Base-by-base conservation (phyloP, 2,797 vertebrate genomes). In the Cyprinella venusta region DNA sequence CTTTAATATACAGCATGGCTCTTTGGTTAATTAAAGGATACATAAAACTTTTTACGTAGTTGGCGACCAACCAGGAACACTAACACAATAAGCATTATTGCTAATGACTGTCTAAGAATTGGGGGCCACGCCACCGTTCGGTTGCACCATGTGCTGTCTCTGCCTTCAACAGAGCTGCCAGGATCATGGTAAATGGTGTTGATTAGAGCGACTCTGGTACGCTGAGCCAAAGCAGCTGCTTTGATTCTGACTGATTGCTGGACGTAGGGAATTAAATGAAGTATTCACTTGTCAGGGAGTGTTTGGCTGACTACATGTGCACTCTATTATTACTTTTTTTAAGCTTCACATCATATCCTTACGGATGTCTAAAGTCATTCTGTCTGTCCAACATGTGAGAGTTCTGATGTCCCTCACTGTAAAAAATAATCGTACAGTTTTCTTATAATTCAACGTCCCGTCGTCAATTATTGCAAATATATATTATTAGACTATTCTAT, bases 241-340 rank as follows among this genome's bases (percentile, higher is more conserved):
- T 94, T 93, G 92, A 94, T 94, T 94, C 85, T 89, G 87, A 91
- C 88, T 94, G 93, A 95, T 94, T 94, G 92, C 94, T 91, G 90
- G 92, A 92, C 89, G 92, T 91, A 92, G 93, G 90, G 84, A 89
- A 90, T 89, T 88, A 85, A 93, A 89, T 90, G 90, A 93, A 93
- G 92, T 89, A 92, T 89, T 91, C 91, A 88, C 93, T 94, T 94
- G 93, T 94, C 93, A 93, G 91, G 89, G 89, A 90, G 89, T 91
- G 92, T 94, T 94, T 94, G 92, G 91, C 91, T 89, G 89, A 91
- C 79, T 93, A 90, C 90, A 91, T 90, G 90, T 89, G 88, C 88
- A 84, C 72, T 80, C 86, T 76, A 81, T 86, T 83, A 78, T 76
- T 77, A 45, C 52, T 71, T 79, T 76, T 90, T 90, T 92, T 88